These are phyloP conservation scores for Pteromalus puparum DNA, from an alignment of 1,140 invertebrate genomes.

Conservation along the genomic window DNA sequence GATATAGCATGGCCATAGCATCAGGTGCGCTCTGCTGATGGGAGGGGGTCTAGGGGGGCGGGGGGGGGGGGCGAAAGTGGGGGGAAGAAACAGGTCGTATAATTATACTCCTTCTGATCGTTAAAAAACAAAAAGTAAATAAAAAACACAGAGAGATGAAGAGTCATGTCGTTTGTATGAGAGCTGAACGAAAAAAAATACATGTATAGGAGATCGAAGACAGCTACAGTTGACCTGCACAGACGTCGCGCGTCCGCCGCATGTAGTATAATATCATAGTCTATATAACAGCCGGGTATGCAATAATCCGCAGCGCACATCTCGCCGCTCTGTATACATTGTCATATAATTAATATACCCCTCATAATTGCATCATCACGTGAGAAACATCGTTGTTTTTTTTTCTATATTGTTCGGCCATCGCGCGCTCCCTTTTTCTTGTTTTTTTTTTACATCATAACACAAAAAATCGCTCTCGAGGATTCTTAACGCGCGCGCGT, in stretches of 20 bases:
- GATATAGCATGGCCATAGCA: conserved; percentile 42
- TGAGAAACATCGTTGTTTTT: neutral
- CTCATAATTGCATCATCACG: neutral
- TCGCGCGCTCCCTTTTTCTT: conserved; percentile 26
- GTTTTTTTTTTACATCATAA: neutral
- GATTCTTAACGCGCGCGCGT: neutral
- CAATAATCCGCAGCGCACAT: neutral
- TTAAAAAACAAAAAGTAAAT: neutral
- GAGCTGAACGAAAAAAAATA: neutral
- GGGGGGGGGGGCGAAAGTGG: neutral
- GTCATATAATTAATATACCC: neutral
- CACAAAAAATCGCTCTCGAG: neutral
- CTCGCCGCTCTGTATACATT: neutral
- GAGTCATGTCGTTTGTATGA: neutral
- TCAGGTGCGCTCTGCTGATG: conserved; percentile 27
- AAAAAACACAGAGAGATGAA: neutral
- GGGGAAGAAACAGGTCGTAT: neutral
- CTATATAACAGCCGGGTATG: neutral
- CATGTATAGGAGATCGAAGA: neutral
- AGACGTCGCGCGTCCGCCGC: neutral
- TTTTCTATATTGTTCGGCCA: conserved; percentile 20
- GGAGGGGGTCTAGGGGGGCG: neutral
- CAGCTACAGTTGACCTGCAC: neutral
- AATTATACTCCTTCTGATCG: neutral
- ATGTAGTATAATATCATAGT: neutral